phyloP scores from a whole-genome alignment of 2,888 invertebrate species.

The Antitype chi region DNA sequence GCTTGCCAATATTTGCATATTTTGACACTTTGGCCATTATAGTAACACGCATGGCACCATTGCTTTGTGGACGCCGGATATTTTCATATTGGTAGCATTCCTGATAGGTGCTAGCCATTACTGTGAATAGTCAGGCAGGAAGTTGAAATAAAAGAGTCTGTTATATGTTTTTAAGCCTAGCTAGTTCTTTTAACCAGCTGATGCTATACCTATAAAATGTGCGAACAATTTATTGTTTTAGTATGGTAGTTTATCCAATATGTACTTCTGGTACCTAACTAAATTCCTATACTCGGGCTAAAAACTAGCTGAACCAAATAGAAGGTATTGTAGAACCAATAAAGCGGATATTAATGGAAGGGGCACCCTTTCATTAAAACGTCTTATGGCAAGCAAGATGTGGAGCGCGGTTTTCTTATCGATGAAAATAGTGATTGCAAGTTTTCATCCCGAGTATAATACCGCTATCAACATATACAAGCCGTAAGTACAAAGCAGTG shows the following conservation, averaged over 20 bases:
- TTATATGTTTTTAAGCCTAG: neutral
- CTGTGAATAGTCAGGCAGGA: neutral
- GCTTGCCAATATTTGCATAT: slow-evolving; percentile 38
- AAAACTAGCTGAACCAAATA: slow-evolving; percentile 11
- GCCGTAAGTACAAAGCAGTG: slow-evolving; percentile 55
- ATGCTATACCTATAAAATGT: neutral
- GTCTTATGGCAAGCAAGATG: neutral
- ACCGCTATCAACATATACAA: slow-evolving; percentile 24
- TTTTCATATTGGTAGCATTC: neutral
- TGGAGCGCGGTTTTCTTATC: neutral
- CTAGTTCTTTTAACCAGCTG: neutral
- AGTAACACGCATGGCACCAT: neutral
- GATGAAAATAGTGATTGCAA: neutral
- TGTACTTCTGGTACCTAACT: neutral
- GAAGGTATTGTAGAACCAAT: neutral
- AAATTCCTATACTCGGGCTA: slow-evolving; percentile 2
- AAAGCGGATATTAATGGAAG: neutral
- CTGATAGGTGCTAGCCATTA: neutral
- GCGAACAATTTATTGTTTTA: neutral
- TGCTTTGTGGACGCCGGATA: neutral
- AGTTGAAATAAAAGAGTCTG: neutral
- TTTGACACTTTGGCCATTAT: slow-evolving; percentile 1
- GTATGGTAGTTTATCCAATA: neutral
- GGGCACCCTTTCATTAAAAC: neutral
- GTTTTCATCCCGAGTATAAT: neutral